Evolutionary conservation across 2,113 vertebrate species (phyloP), one percentile per base, ranked within the genome.

Genomic region (Nestor notabilis): DNA sequence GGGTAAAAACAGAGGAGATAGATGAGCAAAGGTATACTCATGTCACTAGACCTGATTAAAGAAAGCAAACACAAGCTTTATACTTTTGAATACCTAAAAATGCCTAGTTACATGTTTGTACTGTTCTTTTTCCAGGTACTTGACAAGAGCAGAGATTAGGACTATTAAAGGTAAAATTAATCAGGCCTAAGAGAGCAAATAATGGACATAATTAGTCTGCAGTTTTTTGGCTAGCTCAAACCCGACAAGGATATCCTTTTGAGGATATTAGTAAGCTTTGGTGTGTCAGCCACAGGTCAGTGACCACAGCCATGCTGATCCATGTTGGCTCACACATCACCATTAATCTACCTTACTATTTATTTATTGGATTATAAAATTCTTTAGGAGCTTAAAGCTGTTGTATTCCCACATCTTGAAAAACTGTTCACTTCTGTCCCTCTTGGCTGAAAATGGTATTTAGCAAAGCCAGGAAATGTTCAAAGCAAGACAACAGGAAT

Each of bases 201-300:
- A 52, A 47, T 35, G 10, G 9, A 64, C 17, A 28, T 46, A 70
- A 35, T 53, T 41, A 64, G 2, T 14, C 20, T 55, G 6, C 8
- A 31, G 8, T 27, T 52, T 87, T 85, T 71, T 50, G 27, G 3
- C 16, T 90, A 1, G 1, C 25, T 5, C 0, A 2, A 66, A 60
- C 11, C 9, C 37, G 50, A 37, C 5, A 68, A 91, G 25, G 46
- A 60, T 17, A 64, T 37, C 29, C 18, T 3, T 85, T 80, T 80
- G 39, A 85, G 31, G 35, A 60, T 7, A 43, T 21, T 39, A 44
- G 11, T 71, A 80, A 61, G 12, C 52, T 91, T 46, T 72, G 37
- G 7, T 3, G 0, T 23, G n/a, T 83, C n/a, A 72, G 41, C 24
- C 44, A 56, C 16, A 53, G 15, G 24, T 23, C 0, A 2, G 31